Base-by-base conservation (phyloP, 2,797 vertebrate genomes). In the Takifugu ocellatus region DNA sequence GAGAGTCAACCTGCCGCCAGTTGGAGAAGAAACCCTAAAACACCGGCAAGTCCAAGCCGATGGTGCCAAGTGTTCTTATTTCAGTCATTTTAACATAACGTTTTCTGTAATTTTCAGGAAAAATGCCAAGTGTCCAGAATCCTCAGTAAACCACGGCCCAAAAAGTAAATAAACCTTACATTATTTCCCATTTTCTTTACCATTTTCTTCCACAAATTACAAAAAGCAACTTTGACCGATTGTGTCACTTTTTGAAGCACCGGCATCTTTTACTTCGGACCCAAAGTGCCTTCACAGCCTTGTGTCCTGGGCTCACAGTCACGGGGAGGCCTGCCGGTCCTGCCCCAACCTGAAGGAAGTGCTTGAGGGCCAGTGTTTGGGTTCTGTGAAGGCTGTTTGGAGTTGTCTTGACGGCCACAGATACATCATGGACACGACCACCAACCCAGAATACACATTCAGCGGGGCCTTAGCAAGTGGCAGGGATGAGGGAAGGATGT, bases 301-400 rank as follows among this genome's bases (percentile, higher is more conserved):
- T 84, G 95, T 98, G 71, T 88, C 80, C 0, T 99, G 96, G 96
- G 78, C 92, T 0, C 96, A 99, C 49, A 59, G 75, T 14, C 96
- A 99, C 0, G 95, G 91, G 0, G 90, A 83, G 31, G 78, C 74
- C 77, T 98, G 96, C 55, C 70, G 49, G 0, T 90, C 90, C 16
- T 90, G 88, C 63, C 96, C 96, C 0, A 84, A 82, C 78, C 91
- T 98, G 73, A 93, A 90, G 77, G 91, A 93, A 66, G 90, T 94
- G 21, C 87, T 97, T 59, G 91, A 93, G 66, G 94, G 91, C 0
- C 92, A 87, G 80, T 96, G 92, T 82, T 90, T 91, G 5, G 94
- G 95, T 24, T 74, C 93, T 1, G 86, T 96, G 54, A 90, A 84
- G 55, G 92, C 92, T 0, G 83, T 95, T 46, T 99, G 96, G 96